Evolutionary conservation across 35 echinoderm and acorn worm species (phyloP), one percentile per base, ranked within the genome.

Genomic region (Apostichopus japonicus): DNA sequence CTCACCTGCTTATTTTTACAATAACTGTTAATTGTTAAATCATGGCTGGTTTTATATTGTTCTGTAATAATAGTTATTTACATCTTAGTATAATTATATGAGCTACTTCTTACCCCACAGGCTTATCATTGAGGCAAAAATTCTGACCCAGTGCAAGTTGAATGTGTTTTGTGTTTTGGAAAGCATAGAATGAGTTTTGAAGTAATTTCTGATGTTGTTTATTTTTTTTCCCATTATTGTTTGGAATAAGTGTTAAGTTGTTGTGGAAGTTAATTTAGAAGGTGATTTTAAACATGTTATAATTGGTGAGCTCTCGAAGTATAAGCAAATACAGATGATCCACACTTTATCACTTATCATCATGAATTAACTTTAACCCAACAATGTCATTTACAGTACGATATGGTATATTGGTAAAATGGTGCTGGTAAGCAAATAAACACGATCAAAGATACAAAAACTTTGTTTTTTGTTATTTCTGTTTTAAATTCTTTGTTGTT

Each of bases 401-500:
- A n/a, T 83, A 83, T n/a, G 51, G 44, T 55, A 83, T 54, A 83
- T 54, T 83, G 54, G 79, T 83, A 83, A 55, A 10, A 83, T 83
- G 79, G 79, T 83, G 79, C 79, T 83, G 79, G 79, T 83, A 83
- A 54, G 79, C 79, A 83, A 83, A 83, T 83, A 83, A 83, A 83
- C 54, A 55, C 16, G 13, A 83, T 53, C 79, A 83, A 83, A 83
- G 33, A 54, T 54, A 83, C 54, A 44, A 44, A 44, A 44, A 44
- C 52, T 44, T 53, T 83, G 79, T 83, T 10, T 10, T 55, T 4
- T 54, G 9, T 44, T 4, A 44, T 44, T 44, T 44, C 33, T 44
- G 33, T 44, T 44, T 44, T 44, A 44, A 1, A 44, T 44, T 44
- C 4, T 3, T 44, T 44, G 33, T 44, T 44, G 33, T 44, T 44